Base-by-base conservation (phyloP, 2,113 vertebrate genomes). In the Alaudala cheleensis region DNA sequence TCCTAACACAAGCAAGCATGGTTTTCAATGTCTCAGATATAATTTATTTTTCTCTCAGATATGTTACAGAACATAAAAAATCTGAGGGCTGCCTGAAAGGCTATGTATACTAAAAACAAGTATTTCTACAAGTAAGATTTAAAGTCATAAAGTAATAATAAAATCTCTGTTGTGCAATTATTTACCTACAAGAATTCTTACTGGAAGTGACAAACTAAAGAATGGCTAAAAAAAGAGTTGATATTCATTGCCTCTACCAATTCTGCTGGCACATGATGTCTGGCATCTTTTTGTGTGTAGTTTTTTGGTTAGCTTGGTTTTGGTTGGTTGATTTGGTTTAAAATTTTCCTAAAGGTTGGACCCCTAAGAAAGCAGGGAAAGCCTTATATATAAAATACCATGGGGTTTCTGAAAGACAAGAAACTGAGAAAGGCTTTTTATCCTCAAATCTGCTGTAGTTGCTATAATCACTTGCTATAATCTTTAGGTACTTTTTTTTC, bases 31-130 rank as follows among this genome's bases (percentile, higher is more conserved):
- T 61, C 58, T 86, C 47, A 88, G 34, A 88, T 66, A 24, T 10
- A 24, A 86, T 74, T 94, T 93, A 57, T 91, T 93, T 92, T 94
- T 65, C 67, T 82, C 86, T 85, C 51, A 83, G 42, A 60, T 70
- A 56, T 12, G 29, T 47, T 89, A 72, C 9, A 69, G 24, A 20
- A 66, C 33, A 85, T 54, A 53, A 92, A 76, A 89, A 65, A 42
- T 40, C n/a, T 19, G 39, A 31, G 12, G 50, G 14, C 29, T 92
- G 17, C 24, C 33, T 62, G 50, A 87, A 90, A 69, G 29, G 71
- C 25, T 58, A 42, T 0, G 1, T 29, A 25, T 45, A 47, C 28
- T 70, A 92, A 47, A 77, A 58, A 7, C 7, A 44, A 76, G 3
- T 8, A 12, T 54, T 79, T 42, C 25, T 53, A 45, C 22, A 54